Evolutionary conservation across 2,888 invertebrate genomes (phyloP).

Genomic region (Coelopa pilipes): DNA sequence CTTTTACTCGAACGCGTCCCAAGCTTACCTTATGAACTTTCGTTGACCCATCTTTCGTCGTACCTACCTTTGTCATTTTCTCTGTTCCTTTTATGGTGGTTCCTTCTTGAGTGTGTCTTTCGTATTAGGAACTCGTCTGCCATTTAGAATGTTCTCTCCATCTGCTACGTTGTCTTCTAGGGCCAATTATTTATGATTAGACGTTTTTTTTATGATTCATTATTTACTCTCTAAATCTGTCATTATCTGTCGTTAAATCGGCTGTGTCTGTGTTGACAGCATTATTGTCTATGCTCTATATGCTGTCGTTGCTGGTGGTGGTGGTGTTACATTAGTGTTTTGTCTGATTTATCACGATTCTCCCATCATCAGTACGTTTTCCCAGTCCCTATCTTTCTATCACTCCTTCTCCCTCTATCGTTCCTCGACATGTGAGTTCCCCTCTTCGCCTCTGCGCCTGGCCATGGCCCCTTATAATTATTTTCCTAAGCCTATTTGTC

Average conservation of each 20-base stretch:
- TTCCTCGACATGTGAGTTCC: too few species aligned
- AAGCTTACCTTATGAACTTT: too few species aligned
- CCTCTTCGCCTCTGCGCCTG: not conserved
- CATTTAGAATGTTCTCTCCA: not conserved
- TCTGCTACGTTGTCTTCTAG: not conserved
- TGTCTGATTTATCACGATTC: conserved; percentile 12
- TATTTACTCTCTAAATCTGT: conserved; percentile 13
- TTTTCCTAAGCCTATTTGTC: conserved; percentile 20
- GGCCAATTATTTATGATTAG: not conserved
- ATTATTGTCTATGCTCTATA: conserved; percentile 1
- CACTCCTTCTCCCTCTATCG: too few species aligned
- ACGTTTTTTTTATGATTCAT: conserved; percentile 8
- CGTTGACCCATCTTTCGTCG: too few species aligned
- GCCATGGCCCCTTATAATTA: not conserved
- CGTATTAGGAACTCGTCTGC: too few species aligned
- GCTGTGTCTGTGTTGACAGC: conserved; percentile 11
- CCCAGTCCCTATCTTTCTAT: not conserved
- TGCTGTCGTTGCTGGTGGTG: not conserved
- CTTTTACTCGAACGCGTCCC: too few species aligned
- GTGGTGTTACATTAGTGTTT: not conserved
- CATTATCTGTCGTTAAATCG: conserved; percentile 24
- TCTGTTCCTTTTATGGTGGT: not conserved
- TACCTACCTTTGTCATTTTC: not conserved
- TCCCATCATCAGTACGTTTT: not conserved
- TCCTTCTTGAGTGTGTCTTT: not conserved